Evolutionary conservation across 2,888 invertebrate genomes (phyloP).

Genomic region (Polietes domitor): DNA sequence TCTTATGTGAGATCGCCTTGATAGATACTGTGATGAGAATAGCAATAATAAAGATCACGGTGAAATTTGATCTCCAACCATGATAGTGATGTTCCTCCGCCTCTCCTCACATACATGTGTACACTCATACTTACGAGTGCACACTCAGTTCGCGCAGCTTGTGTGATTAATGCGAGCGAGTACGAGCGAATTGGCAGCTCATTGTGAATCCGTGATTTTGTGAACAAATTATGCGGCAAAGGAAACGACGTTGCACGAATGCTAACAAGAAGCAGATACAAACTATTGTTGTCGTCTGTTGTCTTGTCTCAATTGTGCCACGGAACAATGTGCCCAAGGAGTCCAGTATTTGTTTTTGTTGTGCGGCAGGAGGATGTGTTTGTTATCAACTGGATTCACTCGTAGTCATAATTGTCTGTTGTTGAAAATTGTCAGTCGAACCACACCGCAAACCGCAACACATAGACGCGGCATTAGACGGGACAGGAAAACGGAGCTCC

Average conservation of each 20-base stretch:
- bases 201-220: neutral
- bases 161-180: constrained; percentile 36
- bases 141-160: constrained; percentile 27
- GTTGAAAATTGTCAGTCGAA: constrained; percentile 53
- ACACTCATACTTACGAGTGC: too few species aligned
- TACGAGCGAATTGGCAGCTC: neutral
- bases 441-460: too few species aligned
- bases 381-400: constrained; percentile 55
- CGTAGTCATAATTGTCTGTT: constrained; percentile 64
- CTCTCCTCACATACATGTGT: constrained; percentile 39
- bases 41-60: constrained; percentile 47
- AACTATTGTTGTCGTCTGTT: constrained; percentile 13
- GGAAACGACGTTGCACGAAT: constrained; percentile 8
- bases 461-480: constrained; percentile 33
- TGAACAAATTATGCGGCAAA: neutral
- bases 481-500: constrained; percentile 41
- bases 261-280: neutral
- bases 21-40: constrained; percentile 62
- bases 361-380: constrained; percentile 28
- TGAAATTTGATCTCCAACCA: constrained; percentile 65
- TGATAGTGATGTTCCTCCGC: constrained; percentile 58
- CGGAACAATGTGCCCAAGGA: neutral
- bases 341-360: neutral
- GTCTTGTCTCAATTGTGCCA: constrained; percentile 8
- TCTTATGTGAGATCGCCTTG: constrained; percentile 53